Conservation (phyloP, 2,888 invertebrate genomes). For the Dichetophora obliterata region DNA sequence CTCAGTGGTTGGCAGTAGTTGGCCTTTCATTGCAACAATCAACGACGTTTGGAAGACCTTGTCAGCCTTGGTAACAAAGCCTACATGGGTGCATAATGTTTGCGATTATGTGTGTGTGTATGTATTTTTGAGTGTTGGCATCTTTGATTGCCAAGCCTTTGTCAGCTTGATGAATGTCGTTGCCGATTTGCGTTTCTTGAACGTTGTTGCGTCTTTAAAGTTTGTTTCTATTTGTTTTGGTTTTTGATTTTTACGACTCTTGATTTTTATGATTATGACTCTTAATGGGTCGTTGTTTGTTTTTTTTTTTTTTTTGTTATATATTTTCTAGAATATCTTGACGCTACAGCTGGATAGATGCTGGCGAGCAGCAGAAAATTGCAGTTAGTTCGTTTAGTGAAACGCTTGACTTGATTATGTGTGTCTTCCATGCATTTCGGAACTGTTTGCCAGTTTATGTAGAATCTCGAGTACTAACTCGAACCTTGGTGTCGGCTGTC, state of each 20-base stretch:
- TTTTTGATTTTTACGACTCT: constrained; percentile 59
- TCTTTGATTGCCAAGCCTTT: too few relatives aligned
- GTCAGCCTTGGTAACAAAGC: constrained; percentile 31
- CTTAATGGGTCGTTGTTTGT: constrained; percentile 63
- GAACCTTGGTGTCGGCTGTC: constrained; percentile 33
- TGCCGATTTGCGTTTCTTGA: neutral
- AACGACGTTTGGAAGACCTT: constrained; percentile 26
- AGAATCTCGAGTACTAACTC: neutral
- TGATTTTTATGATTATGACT: constrained; percentile 64
- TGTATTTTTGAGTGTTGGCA: too few relatives aligned
- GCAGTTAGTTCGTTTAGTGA: neutral
- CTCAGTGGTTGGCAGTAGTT: constrained; percentile 1
- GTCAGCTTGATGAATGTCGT: neutral
- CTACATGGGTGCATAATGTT: neutral
- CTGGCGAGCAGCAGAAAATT: neutral
- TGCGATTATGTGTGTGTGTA: neutral
- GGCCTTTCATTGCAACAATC: neutral
- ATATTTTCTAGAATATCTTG: neutral
- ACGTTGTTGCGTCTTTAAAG: neutral
- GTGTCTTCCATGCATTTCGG: neutral
- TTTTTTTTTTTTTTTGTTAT: constrained; percentile 51
- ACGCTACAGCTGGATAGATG: neutral
- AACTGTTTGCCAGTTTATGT: neutral
- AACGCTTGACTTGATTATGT: too few relatives aligned
- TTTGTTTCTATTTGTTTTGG: constrained; percentile 15